Conservation (phyloP, 1,140 invertebrate species). For the Apis laboriosa region DNA sequence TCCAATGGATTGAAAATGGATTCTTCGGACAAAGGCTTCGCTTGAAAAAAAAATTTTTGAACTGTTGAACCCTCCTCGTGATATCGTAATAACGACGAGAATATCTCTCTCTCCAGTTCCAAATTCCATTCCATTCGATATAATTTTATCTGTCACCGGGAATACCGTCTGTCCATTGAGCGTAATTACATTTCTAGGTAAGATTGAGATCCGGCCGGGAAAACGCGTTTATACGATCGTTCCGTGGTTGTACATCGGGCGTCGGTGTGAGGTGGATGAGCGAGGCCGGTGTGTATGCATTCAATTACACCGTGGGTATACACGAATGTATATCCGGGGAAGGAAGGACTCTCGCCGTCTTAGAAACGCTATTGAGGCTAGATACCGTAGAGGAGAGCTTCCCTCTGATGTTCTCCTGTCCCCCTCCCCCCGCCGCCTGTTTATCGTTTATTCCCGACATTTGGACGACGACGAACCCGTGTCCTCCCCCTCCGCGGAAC, state of each 20-base stretch:
- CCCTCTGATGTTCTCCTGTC: constrained; percentile 58
- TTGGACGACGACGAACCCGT: constrained; percentile 55
- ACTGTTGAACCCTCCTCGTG: neutral
- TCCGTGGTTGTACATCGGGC: constrained; percentile 1
- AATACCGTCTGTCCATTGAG: constrained; percentile 49
- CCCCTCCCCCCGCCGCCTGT: constrained; percentile 41
- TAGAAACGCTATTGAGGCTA: constrained; percentile 65
- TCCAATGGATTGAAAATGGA: no score
- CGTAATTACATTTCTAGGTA: constrained; percentile 37
- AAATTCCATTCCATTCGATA: constrained; percentile 30
- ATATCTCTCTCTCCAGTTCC: neutral
- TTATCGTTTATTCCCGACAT: constrained; percentile 69
- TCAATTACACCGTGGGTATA: constrained; percentile 71
- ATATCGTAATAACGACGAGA: neutral
- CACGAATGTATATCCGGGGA: constrained; percentile 44
- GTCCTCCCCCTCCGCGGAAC: constrained; percentile 22
- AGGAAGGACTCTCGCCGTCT: constrained; percentile 59
- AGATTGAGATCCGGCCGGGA: constrained; percentile 53
- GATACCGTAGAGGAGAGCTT: constrained; percentile 37
- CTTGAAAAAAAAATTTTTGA: neutral
- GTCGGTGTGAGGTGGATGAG: constrained; percentile 25
- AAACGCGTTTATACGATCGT: constrained; percentile 30
- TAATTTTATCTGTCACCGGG: constrained; percentile 31
- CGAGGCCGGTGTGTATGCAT: constrained; percentile 63
- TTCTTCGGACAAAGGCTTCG: neutral